These are phyloP conservation scores for Pteria penguin DNA, from an alignment of 2,888 invertebrate genomes.

Conservation along the genomic window DNA sequence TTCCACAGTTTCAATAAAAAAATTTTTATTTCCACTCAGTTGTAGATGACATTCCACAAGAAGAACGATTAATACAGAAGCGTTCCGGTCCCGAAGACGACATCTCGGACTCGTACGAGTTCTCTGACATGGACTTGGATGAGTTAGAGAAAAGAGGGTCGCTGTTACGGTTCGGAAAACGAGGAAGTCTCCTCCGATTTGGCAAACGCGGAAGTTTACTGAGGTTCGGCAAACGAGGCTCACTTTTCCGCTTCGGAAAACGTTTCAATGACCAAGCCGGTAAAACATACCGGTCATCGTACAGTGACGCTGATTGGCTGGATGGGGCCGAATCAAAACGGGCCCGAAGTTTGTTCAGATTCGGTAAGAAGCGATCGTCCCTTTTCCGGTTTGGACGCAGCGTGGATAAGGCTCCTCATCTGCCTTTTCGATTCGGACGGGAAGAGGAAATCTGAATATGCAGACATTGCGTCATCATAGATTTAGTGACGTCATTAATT, in stretches of 20 bases:
- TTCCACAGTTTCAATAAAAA: too few relatives aligned
- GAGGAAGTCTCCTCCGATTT: constrained; percentile 60
- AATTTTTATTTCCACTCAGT: too few relatives aligned
- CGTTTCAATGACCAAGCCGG: constrained; percentile 41
- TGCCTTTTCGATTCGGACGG: constrained; percentile 53
- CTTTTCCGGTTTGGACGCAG: constrained; percentile 52
- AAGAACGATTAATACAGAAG: constrained; percentile 25
- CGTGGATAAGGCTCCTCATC: constrained; percentile 47
- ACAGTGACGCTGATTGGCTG: background rate
- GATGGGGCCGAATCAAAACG: constrained; percentile 19
- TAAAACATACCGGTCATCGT: constrained; percentile 13
- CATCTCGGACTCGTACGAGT: constrained; percentile 29
- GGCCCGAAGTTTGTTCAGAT: constrained; percentile 33
- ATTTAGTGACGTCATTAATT: too few relatives aligned
- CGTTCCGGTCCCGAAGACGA: constrained; percentile 23
- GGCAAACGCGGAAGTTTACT: constrained; percentile 62
- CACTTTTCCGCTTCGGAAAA: constrained; percentile 56
- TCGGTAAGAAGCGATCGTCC: constrained; percentile 37
- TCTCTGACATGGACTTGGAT: constrained; percentile 35
- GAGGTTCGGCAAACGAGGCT: constrained; percentile 60
- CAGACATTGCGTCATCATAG: background rate
- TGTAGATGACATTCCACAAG: too few relatives aligned
- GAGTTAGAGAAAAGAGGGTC: constrained; percentile 54
- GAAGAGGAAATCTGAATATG: constrained; percentile 31
- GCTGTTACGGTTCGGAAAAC: constrained; percentile 64